Conservation (phyloP, 2,888 invertebrate genomes). For the Epinotia bilunana region DNA sequence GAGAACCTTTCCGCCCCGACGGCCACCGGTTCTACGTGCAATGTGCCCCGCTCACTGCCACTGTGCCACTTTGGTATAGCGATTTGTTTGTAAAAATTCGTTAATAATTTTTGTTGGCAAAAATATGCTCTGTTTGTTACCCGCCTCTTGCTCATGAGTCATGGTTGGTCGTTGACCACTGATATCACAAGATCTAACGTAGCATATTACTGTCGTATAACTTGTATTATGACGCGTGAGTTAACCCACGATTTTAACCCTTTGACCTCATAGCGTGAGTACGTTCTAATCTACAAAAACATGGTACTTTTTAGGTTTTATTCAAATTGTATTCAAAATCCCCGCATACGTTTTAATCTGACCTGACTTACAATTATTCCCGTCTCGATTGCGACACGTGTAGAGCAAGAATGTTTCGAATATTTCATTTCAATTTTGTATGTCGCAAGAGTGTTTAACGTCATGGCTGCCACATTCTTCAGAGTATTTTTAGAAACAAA, state of each 20-base stretch:
- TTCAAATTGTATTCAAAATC: constrained; percentile 31
- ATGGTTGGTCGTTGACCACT: constrained; percentile 29
- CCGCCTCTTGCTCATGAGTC: not conserved
- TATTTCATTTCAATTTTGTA: constrained; percentile 23
- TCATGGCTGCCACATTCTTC: not conserved
- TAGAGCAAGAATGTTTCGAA: constrained; percentile 27
- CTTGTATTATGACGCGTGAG: constrained; percentile 30
- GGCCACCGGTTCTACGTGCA: no score
- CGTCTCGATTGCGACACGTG: constrained; percentile 25
- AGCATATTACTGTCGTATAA: constrained; percentile 31
- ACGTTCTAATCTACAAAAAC: constrained; percentile 19
- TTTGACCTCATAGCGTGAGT: constrained; percentile 35
- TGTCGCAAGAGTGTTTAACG: constrained; percentile 12
- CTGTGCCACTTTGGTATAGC: no score
- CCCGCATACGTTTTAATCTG: constrained; percentile 5
- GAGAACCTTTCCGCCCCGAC: no score
- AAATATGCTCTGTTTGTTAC: not conserved
- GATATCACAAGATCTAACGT: constrained; percentile 36
- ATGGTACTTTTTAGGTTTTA: constrained; percentile 13
- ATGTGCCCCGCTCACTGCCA: no score
- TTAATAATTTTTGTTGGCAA: not conserved
- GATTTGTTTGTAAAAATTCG: no score
- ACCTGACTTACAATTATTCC: constrained; percentile 18
- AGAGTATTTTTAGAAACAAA: not conserved
- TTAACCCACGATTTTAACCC: constrained; percentile 37